Evolutionary conservation across 2,797 vertebrate genomes (phyloP).

Genomic region (Crocidura indochinensis): DNA sequence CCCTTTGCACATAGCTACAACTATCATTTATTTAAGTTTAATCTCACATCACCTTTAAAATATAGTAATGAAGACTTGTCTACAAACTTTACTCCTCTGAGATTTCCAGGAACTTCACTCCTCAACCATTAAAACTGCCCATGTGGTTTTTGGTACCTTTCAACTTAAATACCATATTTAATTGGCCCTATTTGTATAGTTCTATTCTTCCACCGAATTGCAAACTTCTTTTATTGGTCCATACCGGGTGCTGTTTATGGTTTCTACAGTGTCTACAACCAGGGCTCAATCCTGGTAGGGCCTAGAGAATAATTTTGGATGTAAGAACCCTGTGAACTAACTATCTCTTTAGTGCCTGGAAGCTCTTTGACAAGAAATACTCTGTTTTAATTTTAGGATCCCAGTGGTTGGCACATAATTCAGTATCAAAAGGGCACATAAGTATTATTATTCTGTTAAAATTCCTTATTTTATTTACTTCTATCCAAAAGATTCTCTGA

Average conservation of each 20-base stretch:
- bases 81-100: too few species aligned
- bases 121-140: background rate
- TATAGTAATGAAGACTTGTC: background rate
- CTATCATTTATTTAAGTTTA: background rate
- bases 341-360: too few species aligned
- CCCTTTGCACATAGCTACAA: background rate
- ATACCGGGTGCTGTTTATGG: too few species aligned
- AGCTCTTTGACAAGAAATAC: background rate
- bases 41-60: background rate
- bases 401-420: background rate
- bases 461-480: background rate
- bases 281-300: too few species aligned
- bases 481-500: background rate
- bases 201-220: background rate
- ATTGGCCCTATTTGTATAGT: background rate
- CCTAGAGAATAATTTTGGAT: too few species aligned
- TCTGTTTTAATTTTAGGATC: constrained; percentile 1
- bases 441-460: constrained; percentile 31
- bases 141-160: background rate
- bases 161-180: background rate
- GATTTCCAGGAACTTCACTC: background rate
- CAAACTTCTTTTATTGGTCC: background rate
- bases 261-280: too few species aligned
- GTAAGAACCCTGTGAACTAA: too few species aligned
- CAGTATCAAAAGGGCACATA: background rate